A percentile compares a stretch with the other conserved stretches of the same genome.
These are phyloP conservation scores for Eonycteris spelaea DNA, from an alignment of 2,113 vertebrate species.

Conservation along the genomic window DNA sequence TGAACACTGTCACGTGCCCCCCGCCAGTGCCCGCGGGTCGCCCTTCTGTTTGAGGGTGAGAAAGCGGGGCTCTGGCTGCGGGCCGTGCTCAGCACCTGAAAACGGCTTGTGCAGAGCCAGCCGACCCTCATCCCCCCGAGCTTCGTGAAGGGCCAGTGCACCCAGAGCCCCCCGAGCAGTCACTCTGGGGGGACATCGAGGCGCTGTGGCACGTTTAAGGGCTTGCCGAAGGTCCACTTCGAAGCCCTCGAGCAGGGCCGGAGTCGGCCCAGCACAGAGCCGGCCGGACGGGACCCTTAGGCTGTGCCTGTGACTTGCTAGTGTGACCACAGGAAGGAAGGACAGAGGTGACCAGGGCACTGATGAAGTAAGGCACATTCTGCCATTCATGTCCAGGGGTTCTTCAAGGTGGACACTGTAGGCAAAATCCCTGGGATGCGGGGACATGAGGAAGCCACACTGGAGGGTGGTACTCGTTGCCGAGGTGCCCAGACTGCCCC, in stretches of 20 bases:
- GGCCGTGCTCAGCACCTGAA: no score
- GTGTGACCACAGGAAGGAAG: not conserved
- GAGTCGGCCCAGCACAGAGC: not conserved
- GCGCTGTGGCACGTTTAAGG: no score
- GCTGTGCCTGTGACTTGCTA: not conserved
- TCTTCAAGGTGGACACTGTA: no score
- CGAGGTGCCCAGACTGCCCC: no score
- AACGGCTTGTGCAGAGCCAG: not conserved
- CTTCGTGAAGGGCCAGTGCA: not conserved
- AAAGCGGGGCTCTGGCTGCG: accelerated
- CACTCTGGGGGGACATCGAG: not conserved
- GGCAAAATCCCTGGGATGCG: no score
- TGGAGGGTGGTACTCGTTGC: no score
- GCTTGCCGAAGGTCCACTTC: not conserved
- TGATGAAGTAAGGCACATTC: not conserved
- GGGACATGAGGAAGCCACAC: no score
- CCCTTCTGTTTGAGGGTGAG: not conserved
- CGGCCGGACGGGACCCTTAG: not conserved
- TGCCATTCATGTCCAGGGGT: no score
- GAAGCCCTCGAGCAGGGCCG: not conserved
- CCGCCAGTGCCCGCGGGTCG: accelerated
- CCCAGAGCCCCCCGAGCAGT: not conserved
- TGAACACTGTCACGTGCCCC: accelerated
- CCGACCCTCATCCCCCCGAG: not conserved
- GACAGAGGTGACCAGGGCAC: no score